Percentiles rank a stretch among this genome's conserved stretches.
These are phyloP conservation scores for Chelonoidis abingdonii DNA, from an alignment of 2,113 vertebrate species.

Conservation along the genomic window DNA sequence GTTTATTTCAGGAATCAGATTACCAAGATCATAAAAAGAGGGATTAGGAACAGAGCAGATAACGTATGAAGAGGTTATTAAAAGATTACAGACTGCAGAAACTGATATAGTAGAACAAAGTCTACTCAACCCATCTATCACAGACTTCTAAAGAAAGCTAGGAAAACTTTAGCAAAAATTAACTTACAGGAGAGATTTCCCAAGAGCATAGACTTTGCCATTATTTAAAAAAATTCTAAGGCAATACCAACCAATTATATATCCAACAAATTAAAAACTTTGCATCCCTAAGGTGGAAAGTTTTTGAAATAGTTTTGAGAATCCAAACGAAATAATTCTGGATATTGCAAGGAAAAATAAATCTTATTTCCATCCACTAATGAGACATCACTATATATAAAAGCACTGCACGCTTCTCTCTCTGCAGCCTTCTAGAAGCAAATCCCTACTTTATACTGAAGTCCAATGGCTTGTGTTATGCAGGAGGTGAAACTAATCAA, in stretches of 20 bases:
- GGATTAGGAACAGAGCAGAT: conserved; percentile 52
- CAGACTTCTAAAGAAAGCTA: conserved; percentile 19
- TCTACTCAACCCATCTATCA: conserved; percentile 23
- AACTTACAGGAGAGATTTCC: not conserved
- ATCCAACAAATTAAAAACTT: not conserved
- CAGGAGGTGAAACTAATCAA: not conserved
- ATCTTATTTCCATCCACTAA: not conserved
- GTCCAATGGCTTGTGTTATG: not conserved
- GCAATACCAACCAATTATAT: not conserved
- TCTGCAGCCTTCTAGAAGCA: not conserved
- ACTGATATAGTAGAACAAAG: conserved; percentile 35
- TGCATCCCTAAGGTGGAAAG: not conserved
- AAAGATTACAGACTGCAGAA: conserved; percentile 51
- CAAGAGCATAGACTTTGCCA: not conserved
- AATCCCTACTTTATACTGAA: not conserved
- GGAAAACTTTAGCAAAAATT: not conserved
- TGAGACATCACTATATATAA: not conserved
- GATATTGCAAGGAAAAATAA: not conserved
- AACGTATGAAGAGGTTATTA: conserved; percentile 57
- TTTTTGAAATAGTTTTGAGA: not conserved
- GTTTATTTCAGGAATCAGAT: conserved; percentile 40
- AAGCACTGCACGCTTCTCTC: not conserved
- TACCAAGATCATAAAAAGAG: conserved; percentile 21
- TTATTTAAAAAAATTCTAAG: not conserved
- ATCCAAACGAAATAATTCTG: not conserved